Base-by-base conservation (phyloP, 2,888 invertebrate species). In the Luperina nickerlii region DNA sequence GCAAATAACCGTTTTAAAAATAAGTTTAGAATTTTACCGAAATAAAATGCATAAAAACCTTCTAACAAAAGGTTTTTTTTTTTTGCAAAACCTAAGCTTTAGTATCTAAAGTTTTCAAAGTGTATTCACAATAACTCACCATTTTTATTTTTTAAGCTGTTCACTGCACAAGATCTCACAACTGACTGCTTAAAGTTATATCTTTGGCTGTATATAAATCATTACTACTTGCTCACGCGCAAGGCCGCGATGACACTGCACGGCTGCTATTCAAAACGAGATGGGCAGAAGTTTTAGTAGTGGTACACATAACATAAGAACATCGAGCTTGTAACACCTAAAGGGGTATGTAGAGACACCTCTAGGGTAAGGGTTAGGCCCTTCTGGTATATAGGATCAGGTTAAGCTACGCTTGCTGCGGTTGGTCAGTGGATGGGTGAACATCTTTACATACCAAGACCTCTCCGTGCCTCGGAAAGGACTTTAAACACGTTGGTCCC, bases 131-230 rank as follows among this genome's bases (percentile, higher is more conserved):
- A 11, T 1, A 5, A 69, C 84, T 85, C 48, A 85, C 85, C 85
- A 85, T 85, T 24, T 65, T 83, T 18, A 0, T 32, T 11, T 1
- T 27, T 27, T 45, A 0, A 62, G 75, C 1, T 85, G 85, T 81
- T 76, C 57, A 70, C 76, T 70, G 38, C 62, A 69, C 85, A 51
- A 70, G 27, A 13, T 27, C 0, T 5, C 42, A 45, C n/a, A 20
- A 32, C 7, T 2, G 74, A 77, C 65, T 86, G 82, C 2, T 11
- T 4, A 0, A 62, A 24, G 7, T 57, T 54, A 51, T 24, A 62
- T n/a, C 1, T 7, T n/a, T 27, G 20, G 68, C 74, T 24, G 74
- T 70, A 63, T 86, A 86, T 84, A 82, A 82, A 70, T 86, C 74
- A 66, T 62, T 68, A 73, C 38, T 5, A 45, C 67, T 1, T n/a